Base-by-base conservation (phyloP, 92 coral and sea anemone species). In the Epizoanthus illoricatus region DNA sequence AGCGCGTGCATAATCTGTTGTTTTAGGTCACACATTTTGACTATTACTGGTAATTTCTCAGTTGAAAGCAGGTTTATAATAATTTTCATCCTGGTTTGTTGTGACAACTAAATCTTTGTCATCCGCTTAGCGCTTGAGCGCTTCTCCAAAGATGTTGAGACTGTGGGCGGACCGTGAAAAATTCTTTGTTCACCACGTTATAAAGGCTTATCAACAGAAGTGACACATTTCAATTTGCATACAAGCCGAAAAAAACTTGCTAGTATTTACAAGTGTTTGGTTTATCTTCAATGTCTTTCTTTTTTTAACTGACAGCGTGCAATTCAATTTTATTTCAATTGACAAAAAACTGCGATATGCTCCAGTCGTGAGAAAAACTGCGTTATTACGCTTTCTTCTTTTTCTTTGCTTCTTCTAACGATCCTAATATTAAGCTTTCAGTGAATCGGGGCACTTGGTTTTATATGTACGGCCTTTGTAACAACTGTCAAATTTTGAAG, bases 401-500 rank as follows among this genome's bases (percentile, higher is more conserved):
- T 49, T 13, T 49, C 15, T 49, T 49, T 3, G 13, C 72, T 67
- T 67, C 13, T 67, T 36, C 12, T 67, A 64, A 64, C 28, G 33
- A 17, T 61, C 65, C 33, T 9, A 21, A 7, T 64, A 64, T 64
- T 67, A 67, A 33, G 20, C 15, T 24, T 18, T 39, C 11, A 33
- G 18, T 36, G n/a, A 67, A 39, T 33, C 72, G 19, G 20, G 13
- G 5, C 24, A 60, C 41, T 33, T 4, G 16, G 7, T 66, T 66
- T n/a, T 66, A 40, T 28, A n/a, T n/a, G n/a, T n/a, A 66, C 19
- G 17, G 42, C 42, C 49, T 68, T 65, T 65, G 70, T 65, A 65
- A 28, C 70, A 11, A 39, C 56, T 11, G 56, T 52, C 56, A 52
- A 52, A 11, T 11, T 52, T 0, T 52, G 56, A 0, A 52, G 56